Evolutionary conservation across 64 coral and sea anemone genomes (phyloP).

Genomic region (Montipora capricornis): DNA sequence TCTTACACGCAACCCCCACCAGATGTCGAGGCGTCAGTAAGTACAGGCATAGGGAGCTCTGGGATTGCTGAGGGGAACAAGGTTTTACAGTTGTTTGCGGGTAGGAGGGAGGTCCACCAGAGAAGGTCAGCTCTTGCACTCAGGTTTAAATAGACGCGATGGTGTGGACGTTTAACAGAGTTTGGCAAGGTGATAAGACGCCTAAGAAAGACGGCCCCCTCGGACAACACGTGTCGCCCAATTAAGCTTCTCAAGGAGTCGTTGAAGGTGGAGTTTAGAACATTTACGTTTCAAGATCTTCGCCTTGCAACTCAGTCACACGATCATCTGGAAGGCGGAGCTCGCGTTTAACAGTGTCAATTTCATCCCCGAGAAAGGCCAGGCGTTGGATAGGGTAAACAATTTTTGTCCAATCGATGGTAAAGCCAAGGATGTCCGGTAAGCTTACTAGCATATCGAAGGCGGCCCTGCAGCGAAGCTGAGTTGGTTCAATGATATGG

Average conservation of each 20-base stretch:
- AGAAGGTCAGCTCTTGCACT: slow-evolving; percentile 26
- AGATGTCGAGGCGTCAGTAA: slow-evolving; percentile 47
- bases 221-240: neutral
- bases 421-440: slow-evolving; percentile 18
- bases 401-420: slow-evolving; percentile 18
- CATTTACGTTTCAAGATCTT: neutral
- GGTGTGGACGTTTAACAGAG: neutral
- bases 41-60: neutral
- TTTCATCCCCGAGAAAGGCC: slow-evolving; percentile 2
- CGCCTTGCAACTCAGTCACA: neutral
- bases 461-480: slow-evolving; percentile 27
- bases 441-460: slow-evolving; percentile 44
- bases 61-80: neutral
- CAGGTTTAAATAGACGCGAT: neutral
- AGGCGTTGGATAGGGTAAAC: slow-evolving; percentile 25
- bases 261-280: neutral
- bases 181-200: slow-evolving; percentile 51
- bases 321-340: neutral
- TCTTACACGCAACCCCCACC: slow-evolving; percentile 6
- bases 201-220: slow-evolving; percentile 66
- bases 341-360: slow-evolving; percentile 10
- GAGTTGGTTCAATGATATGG: slow-evolving; percentile 44
- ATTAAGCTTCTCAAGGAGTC: neutral
- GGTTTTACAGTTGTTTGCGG: neutral
- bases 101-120: slow-evolving; percentile 42